phyloP scores from a whole-genome alignment of 2,888 invertebrate genomes.

The Fissipunctia ypsillon region DNA sequence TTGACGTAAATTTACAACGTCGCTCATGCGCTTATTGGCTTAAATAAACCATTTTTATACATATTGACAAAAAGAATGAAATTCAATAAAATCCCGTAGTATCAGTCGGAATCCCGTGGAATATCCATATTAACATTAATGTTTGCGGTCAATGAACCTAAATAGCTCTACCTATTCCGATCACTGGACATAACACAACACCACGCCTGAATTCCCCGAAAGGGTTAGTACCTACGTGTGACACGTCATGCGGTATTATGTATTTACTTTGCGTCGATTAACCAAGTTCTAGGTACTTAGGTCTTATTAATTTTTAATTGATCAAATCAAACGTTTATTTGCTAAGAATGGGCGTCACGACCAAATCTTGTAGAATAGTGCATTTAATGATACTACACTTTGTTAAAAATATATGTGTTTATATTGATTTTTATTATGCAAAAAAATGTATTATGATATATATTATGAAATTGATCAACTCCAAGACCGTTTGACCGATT shows the following conservation, averaged over 20 bases:
- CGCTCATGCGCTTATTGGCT: no score
- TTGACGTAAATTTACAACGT: no score
- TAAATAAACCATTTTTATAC: no score
- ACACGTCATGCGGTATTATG: background rate
- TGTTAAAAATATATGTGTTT: background rate
- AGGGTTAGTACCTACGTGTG: no score
- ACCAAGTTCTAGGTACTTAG: background rate
- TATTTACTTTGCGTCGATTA: background rate
- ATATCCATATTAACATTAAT: no score
- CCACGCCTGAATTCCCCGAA: background rate
- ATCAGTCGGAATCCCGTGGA: no score
- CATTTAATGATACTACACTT: background rate
- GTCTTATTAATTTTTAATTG: background rate
- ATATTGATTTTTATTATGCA: background rate
- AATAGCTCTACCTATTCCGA: no score
- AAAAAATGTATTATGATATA: background rate
- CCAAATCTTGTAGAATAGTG: background rate
- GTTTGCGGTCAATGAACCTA: no score
- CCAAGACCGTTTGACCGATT: background rate
- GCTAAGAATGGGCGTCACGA: background rate
- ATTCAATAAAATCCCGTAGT: no score
- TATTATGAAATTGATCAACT: background rate
- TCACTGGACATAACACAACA: no score
- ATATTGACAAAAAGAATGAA: no score
- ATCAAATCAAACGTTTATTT: background rate